phyloP scores from a whole-genome alignment of 2,888 invertebrate genomes.

The Glyphotaelius pellucidus region DNA sequence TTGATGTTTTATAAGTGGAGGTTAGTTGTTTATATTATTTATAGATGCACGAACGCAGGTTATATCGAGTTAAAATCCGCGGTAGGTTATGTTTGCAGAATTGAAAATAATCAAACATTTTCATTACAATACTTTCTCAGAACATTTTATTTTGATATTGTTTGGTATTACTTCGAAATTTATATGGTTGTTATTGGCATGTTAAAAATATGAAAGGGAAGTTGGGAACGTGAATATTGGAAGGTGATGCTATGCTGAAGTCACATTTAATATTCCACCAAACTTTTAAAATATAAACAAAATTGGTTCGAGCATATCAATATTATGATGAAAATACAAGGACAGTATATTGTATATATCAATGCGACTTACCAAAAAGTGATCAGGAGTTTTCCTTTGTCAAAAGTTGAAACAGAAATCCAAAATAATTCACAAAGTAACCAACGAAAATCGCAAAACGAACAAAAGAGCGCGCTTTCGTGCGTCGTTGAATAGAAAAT shows the following conservation, averaged over 20 bases:
- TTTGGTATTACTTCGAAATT: background rate
- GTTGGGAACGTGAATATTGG: no score
- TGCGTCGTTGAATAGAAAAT: background rate
- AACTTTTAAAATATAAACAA: no score
- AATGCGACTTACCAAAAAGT: constrained; percentile 13
- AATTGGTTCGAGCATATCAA: background rate
- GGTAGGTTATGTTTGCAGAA: background rate
- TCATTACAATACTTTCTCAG: background rate
- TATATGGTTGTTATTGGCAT: background rate
- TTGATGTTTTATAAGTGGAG: background rate
- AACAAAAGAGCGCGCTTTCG: constrained; percentile 25
- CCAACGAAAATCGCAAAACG: background rate
- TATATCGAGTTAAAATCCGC: background rate
- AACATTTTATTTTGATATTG: background rate
- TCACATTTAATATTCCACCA: no score
- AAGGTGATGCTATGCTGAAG: no score
- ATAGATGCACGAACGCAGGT: background rate
- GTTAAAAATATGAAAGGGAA: background rate
- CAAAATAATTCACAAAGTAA: constrained; percentile 6
- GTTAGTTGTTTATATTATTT: background rate
- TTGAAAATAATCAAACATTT: background rate
- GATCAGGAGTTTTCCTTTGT: background rate
- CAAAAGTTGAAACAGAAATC: background rate
- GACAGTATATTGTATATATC: background rate
- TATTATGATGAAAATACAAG: background rate